A percentile compares a stretch with the other conserved stretches of the same genome.
Conservation (phyloP, 92 coral and sea anemone genomes). For the Phenganax stokvisi region DNA sequence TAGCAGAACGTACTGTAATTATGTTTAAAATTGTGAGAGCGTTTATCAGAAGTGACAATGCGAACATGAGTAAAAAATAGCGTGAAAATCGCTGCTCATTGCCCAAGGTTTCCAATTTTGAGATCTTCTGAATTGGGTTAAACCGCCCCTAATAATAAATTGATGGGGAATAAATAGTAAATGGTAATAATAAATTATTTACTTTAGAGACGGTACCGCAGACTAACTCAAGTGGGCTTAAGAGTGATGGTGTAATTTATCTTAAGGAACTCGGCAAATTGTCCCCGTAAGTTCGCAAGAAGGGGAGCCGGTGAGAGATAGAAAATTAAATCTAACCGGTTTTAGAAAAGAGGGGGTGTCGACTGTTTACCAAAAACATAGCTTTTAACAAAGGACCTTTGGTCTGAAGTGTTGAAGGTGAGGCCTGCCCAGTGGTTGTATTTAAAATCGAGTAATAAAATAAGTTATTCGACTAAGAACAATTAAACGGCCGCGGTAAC, state of each 20-base stretch:
- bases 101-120: constrained; percentile 14
- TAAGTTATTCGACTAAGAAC: constrained; percentile 59
- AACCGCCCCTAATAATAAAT: constrained; percentile 78
- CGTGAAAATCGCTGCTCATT: neutral
- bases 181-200: constrained; percentile 12
- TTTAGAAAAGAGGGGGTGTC: constrained; percentile 54
- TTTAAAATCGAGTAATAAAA: constrained; percentile 51
- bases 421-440: constrained; percentile 92
- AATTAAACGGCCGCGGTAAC: constrained; percentile 93
- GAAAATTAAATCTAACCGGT: constrained; percentile 55
- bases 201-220: constrained; percentile 45
- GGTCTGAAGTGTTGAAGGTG: constrained; percentile 73
- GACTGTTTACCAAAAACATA: constrained; percentile 98
- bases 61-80: constrained; percentile 37
- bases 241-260: constrained; percentile 59
- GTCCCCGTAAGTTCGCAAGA: constrained; percentile 38
- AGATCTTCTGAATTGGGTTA: constrained; percentile 53
- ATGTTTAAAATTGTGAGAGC: neutral
- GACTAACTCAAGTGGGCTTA: constrained; percentile 79
- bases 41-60: constrained; percentile 42
- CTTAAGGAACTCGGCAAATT: constrained; percentile 91
- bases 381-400: constrained; percentile 65
- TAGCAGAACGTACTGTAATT: constrained; percentile 16
- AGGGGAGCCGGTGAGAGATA: no score
- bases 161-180: constrained; percentile 72